A percentile compares a stretch with the other conserved stretches of the same genome.
Conservation (phyloP, 1,140 invertebrate species). For the Drosophila santomea region DNA sequence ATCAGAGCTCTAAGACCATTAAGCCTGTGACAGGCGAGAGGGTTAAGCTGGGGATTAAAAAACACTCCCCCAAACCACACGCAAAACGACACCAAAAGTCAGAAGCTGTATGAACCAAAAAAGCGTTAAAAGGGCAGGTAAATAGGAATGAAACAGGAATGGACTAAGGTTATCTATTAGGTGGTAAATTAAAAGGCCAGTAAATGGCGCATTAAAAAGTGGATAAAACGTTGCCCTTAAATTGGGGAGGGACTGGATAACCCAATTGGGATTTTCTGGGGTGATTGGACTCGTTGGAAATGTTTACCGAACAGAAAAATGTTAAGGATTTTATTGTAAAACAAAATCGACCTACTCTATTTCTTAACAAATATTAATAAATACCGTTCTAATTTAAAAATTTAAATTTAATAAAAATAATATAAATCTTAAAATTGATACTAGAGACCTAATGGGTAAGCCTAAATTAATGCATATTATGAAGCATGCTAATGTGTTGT, state of each 20-base stretch:
- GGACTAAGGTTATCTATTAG: conserved; percentile 66
- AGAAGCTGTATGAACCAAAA: conserved; percentile 57
- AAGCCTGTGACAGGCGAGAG: conserved; percentile 5
- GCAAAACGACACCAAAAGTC: conserved; percentile 33
- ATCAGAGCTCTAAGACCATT: neutral
- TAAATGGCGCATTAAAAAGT: conserved; percentile 72
- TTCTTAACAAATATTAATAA: no score
- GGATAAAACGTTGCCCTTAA: conserved; percentile 35
- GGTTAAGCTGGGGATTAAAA: conserved; percentile 1
- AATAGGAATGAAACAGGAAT: conserved; percentile 14
- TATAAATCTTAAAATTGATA: no score
- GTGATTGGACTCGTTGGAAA: conserved; percentile 48
- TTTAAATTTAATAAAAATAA: no score
- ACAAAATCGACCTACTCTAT: no score
- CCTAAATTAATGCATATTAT: no score
- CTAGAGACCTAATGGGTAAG: no score
- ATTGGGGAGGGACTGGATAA: conserved; percentile 25
- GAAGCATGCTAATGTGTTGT: no score
- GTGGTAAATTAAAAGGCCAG: conserved; percentile 64
- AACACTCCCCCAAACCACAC: conserved; percentile 4
- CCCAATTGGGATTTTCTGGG: conserved; percentile 10
- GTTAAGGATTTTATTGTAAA: no score
- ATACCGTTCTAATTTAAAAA: no score
- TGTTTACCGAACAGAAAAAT: neutral
- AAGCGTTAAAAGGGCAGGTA: conserved; percentile 7